Evolutionary conservation across 53 echinoderm and acorn worm species (phyloP).

Genomic region (Arbacia lixula): DNA sequence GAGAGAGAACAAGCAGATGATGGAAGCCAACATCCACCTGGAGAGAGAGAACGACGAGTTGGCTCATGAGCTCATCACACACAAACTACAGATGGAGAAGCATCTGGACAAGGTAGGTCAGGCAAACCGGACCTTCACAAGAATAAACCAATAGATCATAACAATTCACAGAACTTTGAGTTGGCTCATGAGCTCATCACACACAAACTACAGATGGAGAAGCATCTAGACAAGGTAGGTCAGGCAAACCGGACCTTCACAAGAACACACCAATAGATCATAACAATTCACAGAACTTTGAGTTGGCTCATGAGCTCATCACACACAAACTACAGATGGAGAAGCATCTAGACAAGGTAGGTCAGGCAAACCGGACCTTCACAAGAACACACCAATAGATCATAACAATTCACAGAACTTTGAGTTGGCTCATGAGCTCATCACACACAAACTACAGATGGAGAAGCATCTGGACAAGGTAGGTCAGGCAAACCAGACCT

Average conservation of each 20-base stretch:
- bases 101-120: constrained; percentile 93
- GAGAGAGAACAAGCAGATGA: constrained; percentile 90
- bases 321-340: too few relatives aligned
- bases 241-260: too few relatives aligned
- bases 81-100: constrained; percentile 86
- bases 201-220: constrained; percentile 59
- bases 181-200: constrained; percentile 80
- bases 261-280: too few relatives aligned
- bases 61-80: constrained; percentile 93
- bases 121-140: too few relatives aligned
- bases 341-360: too few relatives aligned
- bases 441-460: background rate
- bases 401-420: too few relatives aligned
- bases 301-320: too few relatives aligned
- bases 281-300: too few relatives aligned
- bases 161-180: constrained; percentile 67
- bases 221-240: too few relatives aligned
- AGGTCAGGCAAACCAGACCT: too few relatives aligned
- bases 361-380: too few relatives aligned
- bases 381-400: too few relatives aligned
- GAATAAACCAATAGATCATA: background rate
- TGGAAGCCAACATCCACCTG: constrained; percentile 85
- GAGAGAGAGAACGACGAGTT: constrained; percentile 96
- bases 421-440: background rate
- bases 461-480: background rate